Base-by-base conservation (phyloP, 2,113 vertebrate genomes). In the Vireo altiloquus region DNA sequence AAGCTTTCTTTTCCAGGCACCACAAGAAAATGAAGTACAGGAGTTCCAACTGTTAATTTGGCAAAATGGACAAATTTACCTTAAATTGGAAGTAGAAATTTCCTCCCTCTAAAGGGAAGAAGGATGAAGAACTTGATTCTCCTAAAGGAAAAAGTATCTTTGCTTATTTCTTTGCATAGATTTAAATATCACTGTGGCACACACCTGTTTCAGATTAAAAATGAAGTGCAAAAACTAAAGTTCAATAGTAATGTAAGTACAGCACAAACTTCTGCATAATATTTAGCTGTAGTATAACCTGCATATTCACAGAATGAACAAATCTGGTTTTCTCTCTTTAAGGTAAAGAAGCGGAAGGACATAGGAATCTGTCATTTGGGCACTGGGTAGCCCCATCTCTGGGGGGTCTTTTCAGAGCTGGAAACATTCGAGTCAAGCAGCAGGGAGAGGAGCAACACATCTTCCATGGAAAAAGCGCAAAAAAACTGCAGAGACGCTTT, bases 61-160 rank as follows among this genome's bases (percentile, higher is more conserved):
- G 53, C 57, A 53, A 91, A 82, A 92, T 44, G 12, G 22, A 69
- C 31, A 64, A 70, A 90, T 90, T 98, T 98, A 98, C 98, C 97
- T 98, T 92, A 97, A 97, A 97, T 95, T 97, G 57, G 96, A 93
- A 95, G 95, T 95, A 97, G 97, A 98, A 64, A 97, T 98, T 95
- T 98, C 95, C 54, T 97, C 91, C 91, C 96, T 75, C 94, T 97
- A 97, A 90, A 96, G 83, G 70, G 94, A 97, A 23, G 89, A 90
- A 82, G 95, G 88, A 75, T 96, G 81, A 95, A 98, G 98, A 96
- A 93, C 91, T 92, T 96, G 98, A 98, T 53, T 95, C 95, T 98
- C 96, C 59, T 95, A 86, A 71, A 97, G 90, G 70, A 95, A 97
- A 83, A 68, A 93, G 60, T 23, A 96, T 50, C 70, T 81, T 57